Conservation (phyloP, 2,888 invertebrate genomes). For the Xestia sexstrigata region DNA sequence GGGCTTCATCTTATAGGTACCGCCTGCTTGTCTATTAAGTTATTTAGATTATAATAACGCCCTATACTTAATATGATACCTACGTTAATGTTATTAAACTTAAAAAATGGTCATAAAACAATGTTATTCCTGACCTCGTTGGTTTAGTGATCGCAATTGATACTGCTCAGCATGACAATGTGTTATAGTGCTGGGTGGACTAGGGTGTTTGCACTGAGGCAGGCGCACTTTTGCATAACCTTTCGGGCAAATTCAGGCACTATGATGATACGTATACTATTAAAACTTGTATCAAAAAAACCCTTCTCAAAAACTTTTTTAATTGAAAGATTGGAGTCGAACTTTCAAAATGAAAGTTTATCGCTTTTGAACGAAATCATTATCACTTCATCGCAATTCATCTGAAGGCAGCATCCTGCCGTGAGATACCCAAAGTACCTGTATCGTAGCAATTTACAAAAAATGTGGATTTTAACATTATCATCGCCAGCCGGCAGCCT, state of each 20-base stretch:
- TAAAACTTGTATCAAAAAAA: background rate
- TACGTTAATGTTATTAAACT: background rate
- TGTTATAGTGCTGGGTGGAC: background rate
- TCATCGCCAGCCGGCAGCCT: background rate
- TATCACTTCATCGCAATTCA: conserved; percentile 24
- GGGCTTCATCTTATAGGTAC: background rate
- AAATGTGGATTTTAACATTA: background rate
- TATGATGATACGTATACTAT: background rate
- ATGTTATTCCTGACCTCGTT: background rate
- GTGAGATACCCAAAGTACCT: background rate
- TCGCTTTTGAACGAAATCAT: conserved; percentile 17
- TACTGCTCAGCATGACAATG: background rate
- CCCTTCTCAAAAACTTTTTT: background rate
- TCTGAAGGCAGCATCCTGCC: conserved; percentile 9
- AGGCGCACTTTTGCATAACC: background rate
- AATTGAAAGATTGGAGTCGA: background rate
- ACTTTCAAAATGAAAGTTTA: conserved; percentile 27
- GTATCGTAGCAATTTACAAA: background rate
- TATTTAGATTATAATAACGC: background rate
- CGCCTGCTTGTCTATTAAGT: background rate
- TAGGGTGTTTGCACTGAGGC: background rate
- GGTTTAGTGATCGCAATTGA: background rate
- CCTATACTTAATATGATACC: background rate
- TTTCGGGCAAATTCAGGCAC: background rate
- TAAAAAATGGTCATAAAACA: background rate